Conservation (phyloP, 2,888 invertebrate genomes). For the Drosophila paramelanica region DNA sequence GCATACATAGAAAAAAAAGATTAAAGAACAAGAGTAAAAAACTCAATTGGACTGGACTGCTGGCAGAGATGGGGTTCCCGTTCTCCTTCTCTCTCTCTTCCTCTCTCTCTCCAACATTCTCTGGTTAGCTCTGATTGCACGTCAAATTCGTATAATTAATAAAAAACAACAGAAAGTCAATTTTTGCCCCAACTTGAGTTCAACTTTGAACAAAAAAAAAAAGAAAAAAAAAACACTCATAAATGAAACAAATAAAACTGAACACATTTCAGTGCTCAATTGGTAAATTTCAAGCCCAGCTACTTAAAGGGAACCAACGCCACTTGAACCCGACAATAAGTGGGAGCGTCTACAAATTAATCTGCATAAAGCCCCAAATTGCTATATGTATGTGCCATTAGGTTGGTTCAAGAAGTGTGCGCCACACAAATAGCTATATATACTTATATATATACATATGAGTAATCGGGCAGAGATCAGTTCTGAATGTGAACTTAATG, state of each 20-base stretch:
- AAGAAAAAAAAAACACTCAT: conserved; percentile 1
- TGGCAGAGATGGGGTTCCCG: neutral
- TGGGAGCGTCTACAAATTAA: conserved; percentile 48
- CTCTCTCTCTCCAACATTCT: neutral
- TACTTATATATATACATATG: conserved; percentile 14
- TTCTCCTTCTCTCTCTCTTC: neutral
- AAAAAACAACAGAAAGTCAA: conserved; percentile 61
- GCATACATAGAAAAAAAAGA: conserved; percentile 9
- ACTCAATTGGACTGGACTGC: conserved; percentile 37
- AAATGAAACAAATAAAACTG: conserved; percentile 20
- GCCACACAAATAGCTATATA: conserved; percentile 11
- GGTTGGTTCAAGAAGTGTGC: conserved; percentile 34
- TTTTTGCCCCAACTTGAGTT: conserved; percentile 43
- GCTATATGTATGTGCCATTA: conserved; percentile 21
- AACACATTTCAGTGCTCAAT: conserved; percentile 72
- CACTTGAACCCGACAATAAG: conserved; percentile 65
- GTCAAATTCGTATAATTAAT: conserved; percentile 71
- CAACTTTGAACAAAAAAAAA: conserved; percentile 15
- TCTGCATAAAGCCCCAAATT: conserved; percentile 57
- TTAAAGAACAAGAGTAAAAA: conserved; percentile 3
- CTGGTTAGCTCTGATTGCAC: conserved; percentile 59
- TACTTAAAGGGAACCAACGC: conserved; percentile 59
- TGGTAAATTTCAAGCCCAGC: conserved; percentile 66
- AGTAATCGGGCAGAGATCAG: conserved; percentile 42
- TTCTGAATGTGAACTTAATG: conserved; percentile 2